Conservation (phyloP, 2,888 invertebrate genomes). For the Alentia gelatinosa region DNA sequence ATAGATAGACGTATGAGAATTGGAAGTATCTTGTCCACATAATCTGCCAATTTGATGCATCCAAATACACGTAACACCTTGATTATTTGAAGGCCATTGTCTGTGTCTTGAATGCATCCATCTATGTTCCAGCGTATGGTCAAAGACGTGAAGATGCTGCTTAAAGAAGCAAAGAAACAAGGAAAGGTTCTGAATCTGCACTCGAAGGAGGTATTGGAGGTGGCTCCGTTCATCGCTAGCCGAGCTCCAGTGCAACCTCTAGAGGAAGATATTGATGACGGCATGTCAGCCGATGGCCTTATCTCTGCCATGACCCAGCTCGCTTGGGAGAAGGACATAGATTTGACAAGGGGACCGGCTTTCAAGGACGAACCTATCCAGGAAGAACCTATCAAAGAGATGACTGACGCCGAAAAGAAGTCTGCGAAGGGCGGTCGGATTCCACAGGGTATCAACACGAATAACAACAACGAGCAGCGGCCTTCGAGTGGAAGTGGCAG, state of each 20-base stretch:
- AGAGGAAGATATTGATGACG: conserved; percentile 35
- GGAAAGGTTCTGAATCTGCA: conserved; percentile 66
- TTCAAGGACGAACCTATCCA: conserved; percentile 6
- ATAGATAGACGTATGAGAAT: too few species aligned
- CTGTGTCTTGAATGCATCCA: too few species aligned
- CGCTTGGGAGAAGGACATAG: conserved; percentile 90
- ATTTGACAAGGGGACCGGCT: conserved; percentile 67
- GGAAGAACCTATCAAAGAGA: conserved; percentile 8
- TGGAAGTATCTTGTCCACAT: too few species aligned
- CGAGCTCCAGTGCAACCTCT: not conserved
- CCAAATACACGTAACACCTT: too few species aligned
- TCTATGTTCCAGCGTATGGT: conserved; percentile 71
- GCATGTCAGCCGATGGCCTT: conserved; percentile 58
- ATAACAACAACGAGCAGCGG: conserved; percentile 10
- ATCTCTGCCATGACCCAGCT: conserved; percentile 81
- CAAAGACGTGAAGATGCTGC: conserved; percentile 73
- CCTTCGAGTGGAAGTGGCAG: conserved; percentile 34
- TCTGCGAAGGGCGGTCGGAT: not conserved
- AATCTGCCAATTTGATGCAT: too few species aligned
- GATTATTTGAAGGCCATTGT: too few species aligned
- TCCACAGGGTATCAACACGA: not conserved
- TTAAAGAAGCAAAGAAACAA: conserved; percentile 69
- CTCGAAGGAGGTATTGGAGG: conserved; percentile 54
- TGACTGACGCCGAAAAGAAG: not conserved
- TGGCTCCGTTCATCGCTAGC: conserved; percentile 45